These are phyloP conservation scores for Rhyacichthys aspro DNA, from an alignment of 2,797 vertebrate genomes.

Conservation along the genomic window DNA sequence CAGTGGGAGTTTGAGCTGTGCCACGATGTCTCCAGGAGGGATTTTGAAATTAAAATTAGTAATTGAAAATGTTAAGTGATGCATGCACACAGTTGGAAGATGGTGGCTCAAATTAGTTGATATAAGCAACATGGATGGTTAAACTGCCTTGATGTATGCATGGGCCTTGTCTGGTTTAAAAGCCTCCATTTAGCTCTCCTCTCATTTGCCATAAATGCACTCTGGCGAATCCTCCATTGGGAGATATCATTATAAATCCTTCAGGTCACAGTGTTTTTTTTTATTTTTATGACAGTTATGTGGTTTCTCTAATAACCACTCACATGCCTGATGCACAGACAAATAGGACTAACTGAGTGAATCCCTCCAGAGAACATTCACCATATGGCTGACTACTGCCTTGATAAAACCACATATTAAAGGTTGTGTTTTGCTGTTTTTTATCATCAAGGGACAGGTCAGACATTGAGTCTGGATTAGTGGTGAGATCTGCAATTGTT, in stretches of 20 bases:
- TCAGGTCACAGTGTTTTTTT: slow-evolving; percentile 51
- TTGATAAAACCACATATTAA: slow-evolving; percentile 35
- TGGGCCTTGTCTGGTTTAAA: slow-evolving; percentile 48
- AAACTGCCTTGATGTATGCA: slow-evolving; percentile 59
- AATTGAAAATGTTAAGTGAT: slow-evolving; percentile 65
- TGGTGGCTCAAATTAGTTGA: slow-evolving; percentile 29
- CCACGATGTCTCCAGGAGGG: slow-evolving; percentile 49
- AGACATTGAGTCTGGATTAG: slow-evolving; percentile 24
- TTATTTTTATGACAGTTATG: slow-evolving; percentile 56
- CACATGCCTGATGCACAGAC: slow-evolving; percentile 43
- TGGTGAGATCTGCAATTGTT: slow-evolving; percentile 24
- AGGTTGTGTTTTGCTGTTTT: slow-evolving; percentile 20
- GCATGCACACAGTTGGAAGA: slow-evolving; percentile 56
- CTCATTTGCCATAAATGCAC: slow-evolving; percentile 55
- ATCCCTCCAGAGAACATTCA: slow-evolving; percentile 45
- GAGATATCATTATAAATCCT: slow-evolving; percentile 62
- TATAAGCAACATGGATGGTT: slow-evolving; percentile 46
- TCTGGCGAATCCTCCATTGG: slow-evolving; percentile 51
- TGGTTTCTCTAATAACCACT: slow-evolving; percentile 65
- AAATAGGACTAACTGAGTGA: slow-evolving; percentile 39
- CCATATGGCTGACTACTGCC: slow-evolving; percentile 26
- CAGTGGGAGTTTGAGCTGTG: slow-evolving; percentile 36
- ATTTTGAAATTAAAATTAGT: slow-evolving; percentile 52
- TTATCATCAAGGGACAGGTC: slow-evolving; percentile 25
- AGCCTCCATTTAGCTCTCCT: slow-evolving; percentile 42